Evolutionary conservation across 2,888 invertebrate genomes (phyloP), one percentile per base, ranked within the genome.

Genomic region (Leptinotarsa rubiginosa): DNA sequence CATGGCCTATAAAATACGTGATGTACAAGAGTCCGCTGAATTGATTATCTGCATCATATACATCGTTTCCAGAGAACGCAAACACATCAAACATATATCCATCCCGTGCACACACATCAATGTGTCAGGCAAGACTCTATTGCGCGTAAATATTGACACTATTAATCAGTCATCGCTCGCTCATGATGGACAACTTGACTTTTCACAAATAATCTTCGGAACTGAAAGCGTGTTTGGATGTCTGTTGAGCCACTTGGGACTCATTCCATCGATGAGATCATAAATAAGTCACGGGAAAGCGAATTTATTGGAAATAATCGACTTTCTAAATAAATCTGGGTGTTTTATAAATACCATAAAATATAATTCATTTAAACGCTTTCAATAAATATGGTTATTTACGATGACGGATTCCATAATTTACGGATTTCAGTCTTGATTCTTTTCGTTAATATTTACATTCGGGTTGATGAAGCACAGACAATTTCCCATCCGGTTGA

Each of bases 131-230:
- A 72, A 71, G 73, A 75, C 78, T 78, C 78, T 77, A 77, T 77
- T 77, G 77, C 77, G 84, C 85, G 83, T 87, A 87, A 87, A 87
- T 87, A 87, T 87, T 87, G 87, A 87, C 84, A 84, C 85, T 81
- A 87, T 87, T 85, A 87, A 86, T 87, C 87, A 85, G 81, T 86
- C 87, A 83, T 81, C 85, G 79, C 77, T 56, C 62, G 62, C 59
- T 72, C 74, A 80, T 84, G 84, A 84, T 84, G 82, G 84, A 84
- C 84, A 84, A 81, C 79, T 81, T 78, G 79, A 79, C 77, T 83
- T 82, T 82, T 82, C 80, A 77, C 81, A 83, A 84, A 84, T 84
- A 83, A 82, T 82, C 83, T 78, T 75, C 74, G 74, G 73, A 75
- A 74, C 73, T 75, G 73, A 70, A 69, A 64, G 75, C 69, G 20